Conservation (phyloP, 2,113 vertebrate genomes). For the Sylvilagus bachmani region DNA sequence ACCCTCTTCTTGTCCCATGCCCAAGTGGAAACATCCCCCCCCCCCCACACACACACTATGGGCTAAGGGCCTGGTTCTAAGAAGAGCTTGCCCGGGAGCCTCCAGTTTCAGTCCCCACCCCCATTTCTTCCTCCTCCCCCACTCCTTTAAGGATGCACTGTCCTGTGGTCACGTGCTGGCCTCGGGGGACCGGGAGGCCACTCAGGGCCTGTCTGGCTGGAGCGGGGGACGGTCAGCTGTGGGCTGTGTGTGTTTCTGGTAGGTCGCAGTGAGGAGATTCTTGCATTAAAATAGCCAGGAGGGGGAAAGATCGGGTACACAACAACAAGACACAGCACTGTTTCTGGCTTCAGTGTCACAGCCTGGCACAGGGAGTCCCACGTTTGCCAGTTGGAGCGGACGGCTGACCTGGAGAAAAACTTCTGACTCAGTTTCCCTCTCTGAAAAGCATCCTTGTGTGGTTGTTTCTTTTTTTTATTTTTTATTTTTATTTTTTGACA, state of each 20-base stretch:
- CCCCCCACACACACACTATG: not conserved
- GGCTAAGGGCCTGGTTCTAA: not conserved
- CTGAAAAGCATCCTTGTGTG: not conserved
- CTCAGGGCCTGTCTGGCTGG: not conserved
- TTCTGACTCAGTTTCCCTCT: not conserved
- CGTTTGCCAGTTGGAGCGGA: not conserved
- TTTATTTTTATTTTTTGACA: no score
- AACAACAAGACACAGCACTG: not conserved
- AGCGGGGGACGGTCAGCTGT: not conserved
- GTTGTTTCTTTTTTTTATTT: no score
- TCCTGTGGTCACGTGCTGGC: not conserved
- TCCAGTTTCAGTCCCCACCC: rapidly evolving
- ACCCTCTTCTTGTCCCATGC: rapidly evolving
- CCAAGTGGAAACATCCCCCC: not conserved
- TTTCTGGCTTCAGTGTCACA: not conserved
- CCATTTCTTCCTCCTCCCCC: not conserved
- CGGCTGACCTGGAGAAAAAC: not conserved
- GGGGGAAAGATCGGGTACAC: not conserved
- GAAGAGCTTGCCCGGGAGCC: not conserved
- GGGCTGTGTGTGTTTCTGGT: not conserved
- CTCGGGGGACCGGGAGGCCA: rapidly evolving
- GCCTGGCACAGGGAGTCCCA: not conserved
- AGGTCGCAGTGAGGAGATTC: not conserved
- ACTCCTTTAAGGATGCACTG: not conserved
- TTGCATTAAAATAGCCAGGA: not conserved